Percentiles rank a stretch among this genome's conserved stretches.
These are phyloP conservation scores for Ridgeia piscesae DNA, from an alignment of 1,140 invertebrate genomes.

Conservation along the genomic window DNA sequence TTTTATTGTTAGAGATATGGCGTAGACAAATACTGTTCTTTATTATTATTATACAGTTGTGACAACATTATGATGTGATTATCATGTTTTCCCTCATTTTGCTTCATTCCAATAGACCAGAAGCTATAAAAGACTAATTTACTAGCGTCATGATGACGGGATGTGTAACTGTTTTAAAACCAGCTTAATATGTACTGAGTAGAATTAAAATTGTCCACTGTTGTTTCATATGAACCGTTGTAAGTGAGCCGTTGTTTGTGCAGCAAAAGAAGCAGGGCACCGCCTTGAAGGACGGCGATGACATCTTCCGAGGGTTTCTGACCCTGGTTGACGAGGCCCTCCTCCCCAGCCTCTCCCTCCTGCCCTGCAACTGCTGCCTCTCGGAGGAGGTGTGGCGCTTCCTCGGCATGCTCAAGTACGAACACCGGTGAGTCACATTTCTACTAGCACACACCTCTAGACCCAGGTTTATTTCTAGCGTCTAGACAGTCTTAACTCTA, in stretches of 20 bases:
- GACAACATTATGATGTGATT: neutral
- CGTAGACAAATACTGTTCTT: too few relatives aligned
- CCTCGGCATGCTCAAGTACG: constrained; percentile 88
- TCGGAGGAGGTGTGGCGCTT: constrained; percentile 95
- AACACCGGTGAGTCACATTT: constrained; percentile 67
- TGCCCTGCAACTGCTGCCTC: constrained; percentile 92
- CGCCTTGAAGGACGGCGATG: neutral
- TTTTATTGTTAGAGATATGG: too few relatives aligned
- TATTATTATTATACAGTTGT: neutral
- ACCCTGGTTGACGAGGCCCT: constrained; percentile 84
- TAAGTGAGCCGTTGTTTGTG: neutral
- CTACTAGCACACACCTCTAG: neutral
- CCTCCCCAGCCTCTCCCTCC: constrained; percentile 84
- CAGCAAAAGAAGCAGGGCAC: neutral
- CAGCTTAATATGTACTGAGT: neutral
- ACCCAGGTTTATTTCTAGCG: neutral
- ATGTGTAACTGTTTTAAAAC: neutral
- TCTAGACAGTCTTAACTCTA: neutral
- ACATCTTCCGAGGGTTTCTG: constrained; percentile 68
- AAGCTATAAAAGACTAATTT: neutral
- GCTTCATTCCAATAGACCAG: neutral
- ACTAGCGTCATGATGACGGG: neutral
- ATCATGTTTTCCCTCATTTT: neutral
- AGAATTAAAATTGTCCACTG: neutral
- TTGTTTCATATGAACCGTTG: neutral